Conservation (phyloP, 37 sponge, comb jelly and placozoan species). For the Aphrocallistes beatrix region DNA sequence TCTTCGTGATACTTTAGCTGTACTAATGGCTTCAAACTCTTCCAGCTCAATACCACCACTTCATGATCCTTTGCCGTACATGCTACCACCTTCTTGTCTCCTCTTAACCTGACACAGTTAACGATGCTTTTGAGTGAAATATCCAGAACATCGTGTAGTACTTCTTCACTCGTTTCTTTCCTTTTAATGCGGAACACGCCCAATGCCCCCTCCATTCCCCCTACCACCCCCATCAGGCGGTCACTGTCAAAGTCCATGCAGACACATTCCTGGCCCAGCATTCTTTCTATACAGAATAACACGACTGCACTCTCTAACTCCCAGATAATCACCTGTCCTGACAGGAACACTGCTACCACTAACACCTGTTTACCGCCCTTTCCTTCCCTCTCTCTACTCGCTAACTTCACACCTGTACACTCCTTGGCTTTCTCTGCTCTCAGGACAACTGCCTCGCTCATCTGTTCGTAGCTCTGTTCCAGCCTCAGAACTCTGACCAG, state of each 20-base stretch:
- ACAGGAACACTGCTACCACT: not conserved
- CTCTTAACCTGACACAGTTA: not conserved
- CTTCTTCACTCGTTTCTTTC: not conserved
- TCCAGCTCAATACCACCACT: not conserved
- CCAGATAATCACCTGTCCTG: not conserved
- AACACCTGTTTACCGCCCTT: not conserved
- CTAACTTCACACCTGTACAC: not conserved
- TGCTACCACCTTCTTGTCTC: not conserved
- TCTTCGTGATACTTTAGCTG: not conserved
- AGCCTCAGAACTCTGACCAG: not conserved
- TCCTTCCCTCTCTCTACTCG: not conserved
- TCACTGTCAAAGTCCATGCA: not conserved
- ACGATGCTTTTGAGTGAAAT: not conserved
- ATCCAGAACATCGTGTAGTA: not conserved
- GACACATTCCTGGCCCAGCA: not conserved
- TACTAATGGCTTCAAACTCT: not conserved
- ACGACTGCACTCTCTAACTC: not conserved
- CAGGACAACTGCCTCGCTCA: not conserved
- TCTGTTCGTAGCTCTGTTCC: not conserved
- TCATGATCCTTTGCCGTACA: not conserved
- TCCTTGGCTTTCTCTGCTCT: not conserved
- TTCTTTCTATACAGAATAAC: not conserved
- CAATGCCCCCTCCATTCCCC: not conserved
- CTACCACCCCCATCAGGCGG: not conserved
- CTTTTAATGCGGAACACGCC: not conserved